These are phyloP conservation scores for Lordiphosa collinella DNA, from an alignment of 1,140 invertebrate species.

Conservation along the genomic window DNA sequence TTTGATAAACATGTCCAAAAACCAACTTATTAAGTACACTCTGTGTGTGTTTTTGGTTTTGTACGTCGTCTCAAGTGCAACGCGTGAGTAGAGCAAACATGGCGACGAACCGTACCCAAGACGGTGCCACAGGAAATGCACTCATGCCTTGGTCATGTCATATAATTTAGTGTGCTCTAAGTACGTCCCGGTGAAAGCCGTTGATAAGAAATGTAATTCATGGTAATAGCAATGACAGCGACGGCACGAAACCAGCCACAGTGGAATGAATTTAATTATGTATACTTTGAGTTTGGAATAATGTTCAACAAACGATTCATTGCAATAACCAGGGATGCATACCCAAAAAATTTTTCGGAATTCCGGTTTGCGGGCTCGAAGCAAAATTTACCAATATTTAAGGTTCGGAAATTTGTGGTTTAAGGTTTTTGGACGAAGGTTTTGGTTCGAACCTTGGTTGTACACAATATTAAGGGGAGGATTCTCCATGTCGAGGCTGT, in stretches of 20 bases:
- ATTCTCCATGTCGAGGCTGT: too few species aligned
- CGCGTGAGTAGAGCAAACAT: slow-evolving; percentile 38
- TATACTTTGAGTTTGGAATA: neutral
- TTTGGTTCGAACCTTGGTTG: too few species aligned
- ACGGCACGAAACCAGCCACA: slow-evolving; percentile 16
- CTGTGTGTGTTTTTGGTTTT: neutral
- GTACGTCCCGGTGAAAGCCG: slow-evolving; percentile 23
- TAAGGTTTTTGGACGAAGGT: too few species aligned
- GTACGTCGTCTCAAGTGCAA: slow-evolving; percentile 23
- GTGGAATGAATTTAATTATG: neutral
- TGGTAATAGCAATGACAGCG: slow-evolving; percentile 28
- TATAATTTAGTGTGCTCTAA: slow-evolving; percentile 18
- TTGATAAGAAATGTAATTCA: slow-evolving; percentile 50
- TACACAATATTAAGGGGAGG: too few species aligned
- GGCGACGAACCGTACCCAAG: neutral
- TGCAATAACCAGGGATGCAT: too few species aligned
- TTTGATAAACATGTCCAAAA: slow-evolving; percentile 40
- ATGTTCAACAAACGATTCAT: too few species aligned
- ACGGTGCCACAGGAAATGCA: slow-evolving; percentile 50
- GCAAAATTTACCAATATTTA: too few species aligned
- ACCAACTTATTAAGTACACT: slow-evolving; percentile 10
- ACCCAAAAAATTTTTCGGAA: too few species aligned
- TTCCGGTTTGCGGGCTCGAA: too few species aligned
- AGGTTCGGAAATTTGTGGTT: too few species aligned
- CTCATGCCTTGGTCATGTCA: slow-evolving; percentile 13